phyloP scores from a whole-genome alignment of 2,113 vertebrate genomes.

The Entelurus aequoreus region DNA sequence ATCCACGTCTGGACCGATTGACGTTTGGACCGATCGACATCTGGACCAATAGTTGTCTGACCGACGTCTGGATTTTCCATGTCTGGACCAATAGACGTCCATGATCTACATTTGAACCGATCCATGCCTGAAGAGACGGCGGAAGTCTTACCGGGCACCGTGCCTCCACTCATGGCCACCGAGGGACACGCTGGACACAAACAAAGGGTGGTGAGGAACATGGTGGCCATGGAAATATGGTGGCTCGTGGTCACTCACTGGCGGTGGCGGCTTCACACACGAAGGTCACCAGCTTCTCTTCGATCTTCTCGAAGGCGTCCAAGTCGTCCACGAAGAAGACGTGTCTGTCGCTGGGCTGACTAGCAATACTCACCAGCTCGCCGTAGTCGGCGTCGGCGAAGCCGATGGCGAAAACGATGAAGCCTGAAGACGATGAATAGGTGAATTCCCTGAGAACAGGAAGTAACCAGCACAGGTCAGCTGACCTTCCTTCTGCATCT shows the following conservation, averaged over 20 bases:
- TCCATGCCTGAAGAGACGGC: no score
- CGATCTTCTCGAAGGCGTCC: conserved; percentile 92
- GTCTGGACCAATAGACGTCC: no score
- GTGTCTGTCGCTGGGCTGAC: conserved; percentile 87
- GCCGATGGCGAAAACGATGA: conserved; percentile 91
- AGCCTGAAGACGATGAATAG: conserved; percentile 69
- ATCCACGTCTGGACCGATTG: no score
- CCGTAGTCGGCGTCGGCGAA: conserved; percentile 94
- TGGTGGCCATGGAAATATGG: neutral
- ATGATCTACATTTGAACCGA: no score
- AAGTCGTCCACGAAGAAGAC: conserved; percentile 98
- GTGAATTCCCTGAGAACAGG: neutral
- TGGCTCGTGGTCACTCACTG: conserved; percentile 72
- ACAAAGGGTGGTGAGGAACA: neutral
- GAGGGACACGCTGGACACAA: conserved; percentile 83
- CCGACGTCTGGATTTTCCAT: no score
- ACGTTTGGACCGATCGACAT: no score
- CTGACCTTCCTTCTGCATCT: conserved; percentile 90
- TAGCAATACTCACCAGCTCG: conserved; percentile 92
- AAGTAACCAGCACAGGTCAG: neutral
- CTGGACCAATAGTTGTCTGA: no score
- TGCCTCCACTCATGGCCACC: conserved; percentile 82
- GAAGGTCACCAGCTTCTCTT: conserved; percentile 95
- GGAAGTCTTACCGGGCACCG: conserved; percentile 76
- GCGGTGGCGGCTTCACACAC: conserved; percentile 95